Evolutionary conservation across 2,797 vertebrate species (phyloP), one percentile per base, ranked within the genome.

Genomic region (Enteromius fasciolatus): DNA sequence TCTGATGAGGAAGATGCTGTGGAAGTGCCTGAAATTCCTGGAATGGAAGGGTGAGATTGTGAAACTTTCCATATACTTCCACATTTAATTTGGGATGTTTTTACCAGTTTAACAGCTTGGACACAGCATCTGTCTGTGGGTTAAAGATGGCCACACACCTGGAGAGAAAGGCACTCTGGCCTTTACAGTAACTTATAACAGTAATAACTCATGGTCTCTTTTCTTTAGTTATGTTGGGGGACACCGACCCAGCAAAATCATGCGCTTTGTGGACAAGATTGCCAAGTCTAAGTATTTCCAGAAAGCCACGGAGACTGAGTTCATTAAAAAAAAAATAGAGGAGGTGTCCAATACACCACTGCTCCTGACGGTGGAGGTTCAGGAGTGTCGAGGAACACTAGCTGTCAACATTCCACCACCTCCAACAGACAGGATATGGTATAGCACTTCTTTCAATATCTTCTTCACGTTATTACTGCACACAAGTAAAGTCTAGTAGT

Each of bases 241-340:
- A 89, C 94, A 98, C 92, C 93, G 96, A 87, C 96, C 97, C 82
- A 98, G 97, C 93, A 99, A 99, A 93, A 99, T 99, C 89, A 98
- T 99, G 97, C 96, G 98, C 88, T 97, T 99, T 88, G 97, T 99
- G 90, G 97, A 99, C 94, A 99, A 99, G 95, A 99, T 99, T 80
- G 96, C 98, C 8, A 99, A 99, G 91, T 99, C 98, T 7, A 99
- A 99, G 90, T 99, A 99, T 90, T 99, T 99, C 87, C 98, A 99
- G 93, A 99, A 98, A 91, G 98, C 98, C 88, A 98, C 98, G 0
- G 98, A 99, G 93, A 99, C 97, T 0, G 98, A 99, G 88, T 99
- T 99, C 87, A 99, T 99, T 84, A 99, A 98, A 93, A 99, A 99
- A 93, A 99, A 99, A 91, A 99, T 99, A 74, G 98, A 99, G 91